Conservation (phyloP, 2,888 invertebrate species). For the Lathronympha strigana region DNA sequence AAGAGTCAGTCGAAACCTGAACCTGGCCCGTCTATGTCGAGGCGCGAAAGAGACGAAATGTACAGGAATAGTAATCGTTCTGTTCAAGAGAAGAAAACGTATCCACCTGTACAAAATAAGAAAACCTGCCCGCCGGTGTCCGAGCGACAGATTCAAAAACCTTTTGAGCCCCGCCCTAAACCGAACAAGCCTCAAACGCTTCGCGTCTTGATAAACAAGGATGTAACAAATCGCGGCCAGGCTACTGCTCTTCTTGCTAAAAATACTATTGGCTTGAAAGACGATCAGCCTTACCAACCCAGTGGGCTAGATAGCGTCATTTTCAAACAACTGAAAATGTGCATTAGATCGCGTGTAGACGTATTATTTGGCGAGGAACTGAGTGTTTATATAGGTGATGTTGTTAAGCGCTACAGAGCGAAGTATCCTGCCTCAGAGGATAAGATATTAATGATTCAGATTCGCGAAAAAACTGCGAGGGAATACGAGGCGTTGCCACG, state of each 20-base stretch:
- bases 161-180: background rate
- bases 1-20: background rate
- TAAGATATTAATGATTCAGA: slow-evolving; percentile 17
- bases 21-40: background rate
- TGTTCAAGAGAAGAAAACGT: background rate
- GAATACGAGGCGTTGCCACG: slow-evolving; percentile 3
- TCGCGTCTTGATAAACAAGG: slow-evolving; percentile 32
- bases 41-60: background rate
- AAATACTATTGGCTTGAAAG: slow-evolving; percentile 7
- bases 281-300: background rate
- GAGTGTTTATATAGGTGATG: slow-evolving; percentile 19
- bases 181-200: background rate
- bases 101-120: slow-evolving; percentile 4
- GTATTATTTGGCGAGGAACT: slow-evolving; percentile 45
- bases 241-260: slow-evolving; percentile 39
- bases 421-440: slow-evolving; percentile 33
- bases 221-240: slow-evolving; percentile 41
- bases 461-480: slow-evolving; percentile 29
- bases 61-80: slow-evolving; percentile 2
- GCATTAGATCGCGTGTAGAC: slow-evolving; percentile 48
- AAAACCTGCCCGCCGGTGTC: background rate
- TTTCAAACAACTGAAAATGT: slow-evolving; percentile 42
- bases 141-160: background rate
- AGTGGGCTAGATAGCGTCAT: background rate
- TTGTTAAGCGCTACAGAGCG: slow-evolving; percentile 44